A percentile compares a stretch with the other conserved stretches of the same genome.
Evolutionary conservation across 2,888 invertebrate genomes (phyloP).

Genomic region (Plagiodera versicolora): DNA sequence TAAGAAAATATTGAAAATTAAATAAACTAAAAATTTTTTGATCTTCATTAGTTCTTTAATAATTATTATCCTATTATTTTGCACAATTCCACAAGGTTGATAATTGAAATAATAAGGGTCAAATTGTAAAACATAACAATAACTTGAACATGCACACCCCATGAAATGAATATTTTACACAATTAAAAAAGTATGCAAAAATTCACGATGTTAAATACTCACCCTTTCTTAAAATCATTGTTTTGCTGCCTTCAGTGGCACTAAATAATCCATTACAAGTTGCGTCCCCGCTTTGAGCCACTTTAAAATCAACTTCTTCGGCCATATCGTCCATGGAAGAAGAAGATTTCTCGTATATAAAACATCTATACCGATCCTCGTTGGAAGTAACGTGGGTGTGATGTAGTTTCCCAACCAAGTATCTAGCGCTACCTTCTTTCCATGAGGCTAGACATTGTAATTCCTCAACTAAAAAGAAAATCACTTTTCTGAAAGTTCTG

Average conservation of each 20-base stretch:
- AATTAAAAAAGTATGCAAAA: no score
- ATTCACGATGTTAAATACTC: no score
- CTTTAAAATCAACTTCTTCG: constrained; percentile 69
- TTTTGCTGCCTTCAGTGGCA: constrained; percentile 83
- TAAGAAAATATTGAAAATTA: no score
- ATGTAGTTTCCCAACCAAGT: constrained; percentile 86
- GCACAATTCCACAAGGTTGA: no score
- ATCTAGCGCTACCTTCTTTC: constrained; percentile 92
- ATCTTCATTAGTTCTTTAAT: no score
- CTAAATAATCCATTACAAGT: constrained; percentile 92
- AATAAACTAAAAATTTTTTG: no score
- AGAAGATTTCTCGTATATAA: constrained; percentile 87
- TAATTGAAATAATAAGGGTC: no score
- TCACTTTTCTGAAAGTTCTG: neutral
- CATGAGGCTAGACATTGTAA: constrained; percentile 88
- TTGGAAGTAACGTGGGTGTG: constrained; percentile 88
- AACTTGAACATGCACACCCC: no score
- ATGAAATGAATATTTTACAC: no score
- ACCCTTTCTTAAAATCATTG: constrained; percentile 83
- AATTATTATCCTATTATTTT: no score
- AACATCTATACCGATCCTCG: constrained; percentile 92
- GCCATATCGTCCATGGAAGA: constrained; percentile 49
- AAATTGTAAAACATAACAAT: no score
- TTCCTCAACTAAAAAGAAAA: constrained; percentile 78
- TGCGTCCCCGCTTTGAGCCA: constrained; percentile 91